Percentiles rank a stretch among this genome's conserved stretches.
Conservation (phyloP, 2,797 vertebrate species). For the Peromyscus attwateri region DNA sequence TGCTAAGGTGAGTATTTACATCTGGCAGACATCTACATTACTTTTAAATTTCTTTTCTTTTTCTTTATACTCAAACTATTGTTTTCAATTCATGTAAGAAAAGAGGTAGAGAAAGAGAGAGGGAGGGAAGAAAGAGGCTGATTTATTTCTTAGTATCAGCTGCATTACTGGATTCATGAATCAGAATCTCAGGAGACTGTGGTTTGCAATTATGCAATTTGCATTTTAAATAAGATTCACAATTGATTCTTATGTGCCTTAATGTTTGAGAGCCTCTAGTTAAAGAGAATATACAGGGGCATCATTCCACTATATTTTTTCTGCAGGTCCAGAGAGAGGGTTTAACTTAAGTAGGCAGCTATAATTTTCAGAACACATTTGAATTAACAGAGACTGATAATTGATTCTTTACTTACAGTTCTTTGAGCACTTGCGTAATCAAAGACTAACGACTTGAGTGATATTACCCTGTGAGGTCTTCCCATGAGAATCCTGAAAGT, state of each 20-base stretch:
- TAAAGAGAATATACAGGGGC: conserved; percentile 57
- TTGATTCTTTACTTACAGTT: conserved; percentile 75
- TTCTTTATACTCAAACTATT: not conserved
- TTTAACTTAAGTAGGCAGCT: conserved; percentile 72
- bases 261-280: conserved; percentile 59
- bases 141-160: not conserved
- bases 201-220: conserved; percentile 60
- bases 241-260: conserved; percentile 66
- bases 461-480: not conserved
- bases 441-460: conserved; percentile 56
- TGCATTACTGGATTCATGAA: conserved; percentile 56
- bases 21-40: not conserved
- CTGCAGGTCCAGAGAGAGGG: conserved; percentile 26
- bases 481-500: not conserved
- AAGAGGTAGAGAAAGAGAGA: not conserved
- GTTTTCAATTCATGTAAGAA: not conserved
- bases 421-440: conserved; percentile 66
- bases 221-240: conserved; percentile 69
- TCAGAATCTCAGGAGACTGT: conserved; percentile 36
- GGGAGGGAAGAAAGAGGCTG: not conserved
- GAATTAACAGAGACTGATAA: conserved; percentile 66
- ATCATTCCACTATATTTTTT: conserved; percentile 5
- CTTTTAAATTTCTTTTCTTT: not conserved
- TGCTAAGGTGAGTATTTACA: not conserved
- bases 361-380: conserved; percentile 66